A percentile compares a stretch with the other conserved stretches of the same genome.
These are phyloP conservation scores for Rhodophaea formosa DNA, from an alignment of 2,888 invertebrate species.

Conservation along the genomic window DNA sequence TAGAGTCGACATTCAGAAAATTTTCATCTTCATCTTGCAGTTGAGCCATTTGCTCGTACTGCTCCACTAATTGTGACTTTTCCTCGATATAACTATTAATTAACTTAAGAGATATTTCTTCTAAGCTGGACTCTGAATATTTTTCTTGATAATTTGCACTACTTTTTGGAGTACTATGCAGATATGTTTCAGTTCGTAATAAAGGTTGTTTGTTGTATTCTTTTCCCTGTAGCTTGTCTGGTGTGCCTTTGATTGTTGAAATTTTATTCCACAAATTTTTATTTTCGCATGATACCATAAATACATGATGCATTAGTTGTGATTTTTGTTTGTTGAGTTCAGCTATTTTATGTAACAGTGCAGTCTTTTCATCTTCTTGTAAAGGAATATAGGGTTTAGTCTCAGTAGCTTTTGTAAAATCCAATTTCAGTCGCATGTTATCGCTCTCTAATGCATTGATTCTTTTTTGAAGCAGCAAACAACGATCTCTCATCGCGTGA, in stretches of 20 bases:
- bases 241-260: constrained; percentile 68
- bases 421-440: constrained; percentile 83
- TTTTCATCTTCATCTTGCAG: constrained; percentile 78
- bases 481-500: constrained; percentile 91
- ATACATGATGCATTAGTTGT: constrained; percentile 87
- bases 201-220: constrained; percentile 56
- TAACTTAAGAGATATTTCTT: constrained; percentile 88
- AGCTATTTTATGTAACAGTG: constrained; percentile 83
- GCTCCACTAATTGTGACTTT: constrained; percentile 85
- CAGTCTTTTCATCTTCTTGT: constrained; percentile 70
- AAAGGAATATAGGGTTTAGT: constrained; percentile 52
- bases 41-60: constrained; percentile 85
- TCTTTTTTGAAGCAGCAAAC: constrained; percentile 87
- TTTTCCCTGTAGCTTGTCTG: constrained; percentile 48
- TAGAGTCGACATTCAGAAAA: constrained; percentile 80
- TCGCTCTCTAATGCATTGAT: constrained; percentile 87
- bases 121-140: constrained; percentile 84
- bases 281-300: constrained; percentile 91
- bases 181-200: constrained; percentile 82
- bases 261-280: constrained; percentile 89
- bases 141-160: constrained; percentile 80
- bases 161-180: constrained; percentile 83
- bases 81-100: constrained; percentile 86
- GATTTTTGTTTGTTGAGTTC: constrained; percentile 88
- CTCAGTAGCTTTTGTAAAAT: constrained; percentile 52